phyloP scores from a whole-genome alignment of 2,113 vertebrate genomes.

The Oryzias curvinotus region DNA sequence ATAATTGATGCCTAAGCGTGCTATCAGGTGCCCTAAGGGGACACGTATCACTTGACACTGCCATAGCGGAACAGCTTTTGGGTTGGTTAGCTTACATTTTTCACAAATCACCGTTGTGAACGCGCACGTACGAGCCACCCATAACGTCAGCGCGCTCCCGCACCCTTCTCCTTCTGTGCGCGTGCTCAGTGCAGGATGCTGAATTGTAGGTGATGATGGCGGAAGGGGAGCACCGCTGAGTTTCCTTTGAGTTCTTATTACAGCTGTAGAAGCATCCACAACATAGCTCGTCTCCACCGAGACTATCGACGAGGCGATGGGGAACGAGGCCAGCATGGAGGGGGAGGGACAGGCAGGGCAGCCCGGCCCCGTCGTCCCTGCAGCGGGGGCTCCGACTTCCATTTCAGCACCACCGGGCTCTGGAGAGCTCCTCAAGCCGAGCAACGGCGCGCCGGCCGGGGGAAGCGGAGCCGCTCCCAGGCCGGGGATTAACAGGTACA shows the following conservation, averaged over 20 bases:
- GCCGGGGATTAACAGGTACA: slow-evolving; percentile 81
- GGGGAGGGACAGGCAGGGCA: slow-evolving; percentile 77
- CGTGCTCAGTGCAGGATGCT: slow-evolving; percentile 79
- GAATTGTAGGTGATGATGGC: slow-evolving; percentile 83
- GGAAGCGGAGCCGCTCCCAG: slow-evolving; percentile 74
- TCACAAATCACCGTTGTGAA: slow-evolving; percentile 7
- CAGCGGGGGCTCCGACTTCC: slow-evolving; percentile 78
- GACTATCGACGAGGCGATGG: slow-evolving; percentile 72
- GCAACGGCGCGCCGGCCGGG: slow-evolving; percentile 78
- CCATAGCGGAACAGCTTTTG: no score
- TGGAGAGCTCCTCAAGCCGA: slow-evolving; percentile 83
- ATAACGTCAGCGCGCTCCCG: slow-evolving; percentile 74
- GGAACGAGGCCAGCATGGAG: slow-evolving; percentile 81
- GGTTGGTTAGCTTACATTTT: no score
- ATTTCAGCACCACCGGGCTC: slow-evolving; percentile 84
- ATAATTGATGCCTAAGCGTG: no score
- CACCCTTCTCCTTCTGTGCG: slow-evolving; percentile 66
- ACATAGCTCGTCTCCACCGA: slow-evolving; percentile 65
- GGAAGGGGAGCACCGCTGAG: slow-evolving; percentile 81
- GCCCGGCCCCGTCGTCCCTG: slow-evolving; percentile 72
- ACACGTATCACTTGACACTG: no score
- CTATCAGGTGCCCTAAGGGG: no score
- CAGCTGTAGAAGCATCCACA: slow-evolving; percentile 64
- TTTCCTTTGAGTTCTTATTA: slow-evolving; percentile 68
- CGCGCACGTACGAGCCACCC: slow-evolving; percentile 69